phyloP scores from a whole-genome alignment of 1,140 invertebrate genomes.

The Globodera rostochiensis region DNA sequence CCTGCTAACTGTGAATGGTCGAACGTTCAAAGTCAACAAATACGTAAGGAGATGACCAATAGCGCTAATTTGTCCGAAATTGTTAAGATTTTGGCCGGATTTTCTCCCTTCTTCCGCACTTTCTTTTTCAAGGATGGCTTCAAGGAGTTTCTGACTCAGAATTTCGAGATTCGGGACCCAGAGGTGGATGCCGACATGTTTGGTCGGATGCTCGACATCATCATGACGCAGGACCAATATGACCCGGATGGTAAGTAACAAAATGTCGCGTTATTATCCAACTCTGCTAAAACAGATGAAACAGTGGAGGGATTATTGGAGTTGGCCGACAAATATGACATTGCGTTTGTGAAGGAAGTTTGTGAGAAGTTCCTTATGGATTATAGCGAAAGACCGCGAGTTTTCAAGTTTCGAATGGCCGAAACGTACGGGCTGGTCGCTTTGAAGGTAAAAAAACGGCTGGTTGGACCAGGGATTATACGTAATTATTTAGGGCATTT shows the following conservation, averaged over 20 bases:
- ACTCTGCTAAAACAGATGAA: not conserved
- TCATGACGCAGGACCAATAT: not conserved
- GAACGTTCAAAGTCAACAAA: not conserved
- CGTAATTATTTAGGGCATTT: too few relatives aligned
- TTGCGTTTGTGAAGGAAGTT: not conserved
- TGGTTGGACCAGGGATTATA: too few relatives aligned
- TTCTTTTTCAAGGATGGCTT: conserved; percentile 15
- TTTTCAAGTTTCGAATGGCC: conserved; percentile 9
- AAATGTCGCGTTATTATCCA: not conserved
- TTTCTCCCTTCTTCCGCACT: conserved; percentile 1
- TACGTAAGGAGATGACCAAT: not conserved
- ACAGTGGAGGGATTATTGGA: not conserved
- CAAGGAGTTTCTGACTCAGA: conserved; percentile 9
- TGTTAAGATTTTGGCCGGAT: not conserved
- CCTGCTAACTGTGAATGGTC: not conserved
- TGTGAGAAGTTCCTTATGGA: conserved; percentile 14
- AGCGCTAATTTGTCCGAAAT: not conserved
- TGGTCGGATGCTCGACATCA: conserved; percentile 2
- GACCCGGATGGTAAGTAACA: not conserved
- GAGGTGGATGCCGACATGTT: conserved; percentile 6
- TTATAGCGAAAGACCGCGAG: not conserved
- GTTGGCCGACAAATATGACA: conserved; percentile 3
- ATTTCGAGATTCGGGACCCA: conserved; percentile 4
- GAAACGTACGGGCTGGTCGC: conserved; percentile 2
- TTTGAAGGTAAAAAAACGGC: not conserved